These are phyloP conservation scores for Eriosoma lanigerum DNA, from an alignment of 1,140 invertebrate genomes.

Conservation along the genomic window DNA sequence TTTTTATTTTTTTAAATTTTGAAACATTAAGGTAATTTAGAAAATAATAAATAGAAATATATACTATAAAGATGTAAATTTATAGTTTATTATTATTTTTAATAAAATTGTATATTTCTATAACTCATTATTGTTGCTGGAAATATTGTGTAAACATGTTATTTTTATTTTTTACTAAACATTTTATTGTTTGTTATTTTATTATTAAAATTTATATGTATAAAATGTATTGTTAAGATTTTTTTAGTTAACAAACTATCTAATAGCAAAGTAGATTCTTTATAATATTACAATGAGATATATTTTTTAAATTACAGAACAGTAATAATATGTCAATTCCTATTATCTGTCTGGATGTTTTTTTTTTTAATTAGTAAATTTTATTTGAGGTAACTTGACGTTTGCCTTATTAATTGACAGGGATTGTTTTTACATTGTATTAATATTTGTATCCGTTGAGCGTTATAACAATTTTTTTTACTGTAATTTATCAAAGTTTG, in stretches of 20 bases:
- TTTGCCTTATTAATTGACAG: not conserved
- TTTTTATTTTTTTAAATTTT: conserved; percentile 35
- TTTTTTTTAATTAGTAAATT: not conserved
- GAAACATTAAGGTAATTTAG: conserved; percentile 1
- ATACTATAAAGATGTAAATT: not conserved
- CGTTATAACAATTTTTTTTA: not conserved
- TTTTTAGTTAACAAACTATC: not conserved
- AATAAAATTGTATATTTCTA: conserved; percentile 34
- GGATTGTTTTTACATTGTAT: not conserved
- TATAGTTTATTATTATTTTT: conserved; percentile 26
- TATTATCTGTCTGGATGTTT: conserved; percentile 23
- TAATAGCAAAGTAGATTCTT: not conserved
- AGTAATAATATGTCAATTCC: conserved; percentile 16
- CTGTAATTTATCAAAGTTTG: not conserved
- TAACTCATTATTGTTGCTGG: conserved; percentile 49
- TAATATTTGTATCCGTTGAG: not conserved
- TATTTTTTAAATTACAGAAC: conserved; percentile 21
- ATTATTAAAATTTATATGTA: conserved; percentile 38
- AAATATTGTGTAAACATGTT: conserved; percentile 52
- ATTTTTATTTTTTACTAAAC: conserved; percentile 53
- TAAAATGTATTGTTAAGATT: conserved; percentile 19
- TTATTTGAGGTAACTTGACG: not conserved
- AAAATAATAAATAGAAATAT: no score
- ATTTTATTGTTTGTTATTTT: conserved; percentile 53
- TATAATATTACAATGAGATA: conserved; percentile 1